Evolutionary conservation across 2,113 vertebrate species (phyloP).

Genomic region (Ochotona curzoniae): DNA sequence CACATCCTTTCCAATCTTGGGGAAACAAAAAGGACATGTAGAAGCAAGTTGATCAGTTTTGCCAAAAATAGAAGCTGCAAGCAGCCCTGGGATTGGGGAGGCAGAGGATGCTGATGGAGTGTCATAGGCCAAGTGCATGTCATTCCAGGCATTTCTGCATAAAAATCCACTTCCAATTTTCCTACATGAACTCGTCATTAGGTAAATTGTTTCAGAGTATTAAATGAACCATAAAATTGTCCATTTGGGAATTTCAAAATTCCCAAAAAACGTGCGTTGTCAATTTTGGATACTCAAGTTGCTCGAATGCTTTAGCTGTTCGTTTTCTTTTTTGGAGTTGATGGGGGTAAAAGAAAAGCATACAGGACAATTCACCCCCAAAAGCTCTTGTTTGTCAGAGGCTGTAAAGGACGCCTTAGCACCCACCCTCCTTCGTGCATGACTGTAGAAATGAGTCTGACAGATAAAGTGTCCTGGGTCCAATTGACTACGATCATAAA

Average conservation of each 20-base stretch:
- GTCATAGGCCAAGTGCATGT: constrained; percentile 9
- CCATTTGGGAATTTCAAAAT: constrained; percentile 57
- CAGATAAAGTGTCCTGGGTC: not conserved
- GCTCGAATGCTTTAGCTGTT: constrained; percentile 73
- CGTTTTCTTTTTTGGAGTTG: not conserved
- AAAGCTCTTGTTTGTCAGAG: not conserved
- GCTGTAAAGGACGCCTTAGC: not conserved
- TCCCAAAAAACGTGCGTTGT: constrained; percentile 71
- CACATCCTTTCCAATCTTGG: not conserved
- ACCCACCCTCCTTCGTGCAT: not conserved
- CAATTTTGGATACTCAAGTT: constrained; percentile 74
- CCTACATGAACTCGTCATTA: constrained; percentile 63
- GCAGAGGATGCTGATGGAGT: not conserved
- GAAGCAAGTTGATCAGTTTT: not conserved
- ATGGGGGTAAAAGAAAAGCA: not conserved
- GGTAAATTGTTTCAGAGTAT: constrained; percentile 76
- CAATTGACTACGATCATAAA: too few species aligned
- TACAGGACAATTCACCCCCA: not conserved
- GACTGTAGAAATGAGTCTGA: not conserved
- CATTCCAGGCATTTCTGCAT: constrained; percentile 30
- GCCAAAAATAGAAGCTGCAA: constrained; percentile 35
- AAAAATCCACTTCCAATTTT: constrained; percentile 55
- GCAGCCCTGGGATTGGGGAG: not conserved
- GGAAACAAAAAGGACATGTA: not conserved
- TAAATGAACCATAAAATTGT: constrained; percentile 77